Percentiles rank a stretch among this genome's conserved stretches.
Conservation (phyloP, 30 jellyfish, hydroid and myxozoan genomes). For the Chrysaora quinquecirrha region DNA sequence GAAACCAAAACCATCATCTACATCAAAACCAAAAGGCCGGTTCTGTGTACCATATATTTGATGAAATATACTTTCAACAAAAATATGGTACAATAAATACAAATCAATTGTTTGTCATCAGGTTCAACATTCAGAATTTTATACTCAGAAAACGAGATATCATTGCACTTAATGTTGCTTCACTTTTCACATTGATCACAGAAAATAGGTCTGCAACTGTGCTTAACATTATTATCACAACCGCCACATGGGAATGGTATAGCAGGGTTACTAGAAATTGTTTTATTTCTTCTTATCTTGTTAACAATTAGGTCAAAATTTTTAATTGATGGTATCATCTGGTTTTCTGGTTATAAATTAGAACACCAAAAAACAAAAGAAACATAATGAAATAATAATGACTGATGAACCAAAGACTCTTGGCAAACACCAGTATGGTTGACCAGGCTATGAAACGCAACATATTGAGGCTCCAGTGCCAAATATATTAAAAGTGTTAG, state of each 20-base stretch:
- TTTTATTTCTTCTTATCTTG: no score
- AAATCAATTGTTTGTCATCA: neutral
- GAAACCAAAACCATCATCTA: no score
- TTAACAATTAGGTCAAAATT: no score
- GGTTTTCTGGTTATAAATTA: no score
- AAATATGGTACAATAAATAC: neutral
- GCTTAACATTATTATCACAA: neutral
- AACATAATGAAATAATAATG: no score
- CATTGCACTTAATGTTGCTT: neutral
- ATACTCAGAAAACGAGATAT: neutral
- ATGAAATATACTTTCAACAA: no score
- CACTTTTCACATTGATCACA: neutral
- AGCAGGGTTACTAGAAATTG: neutral
- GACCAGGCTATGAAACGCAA: neutral
- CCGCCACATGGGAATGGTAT: neutral
- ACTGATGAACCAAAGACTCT: constrained; percentile 1
- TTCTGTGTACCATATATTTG: no score
- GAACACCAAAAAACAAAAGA: no score
- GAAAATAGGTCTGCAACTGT: neutral
- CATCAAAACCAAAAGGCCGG: no score
- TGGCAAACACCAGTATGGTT: neutral
- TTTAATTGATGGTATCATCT: no score
- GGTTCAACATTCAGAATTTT: neutral
- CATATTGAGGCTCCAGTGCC: neutral
- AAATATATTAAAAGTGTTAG: neutral